Evolutionary conservation across 2,113 vertebrate genomes (phyloP).

Genomic region (Telmatochromis brichardi): DNA sequence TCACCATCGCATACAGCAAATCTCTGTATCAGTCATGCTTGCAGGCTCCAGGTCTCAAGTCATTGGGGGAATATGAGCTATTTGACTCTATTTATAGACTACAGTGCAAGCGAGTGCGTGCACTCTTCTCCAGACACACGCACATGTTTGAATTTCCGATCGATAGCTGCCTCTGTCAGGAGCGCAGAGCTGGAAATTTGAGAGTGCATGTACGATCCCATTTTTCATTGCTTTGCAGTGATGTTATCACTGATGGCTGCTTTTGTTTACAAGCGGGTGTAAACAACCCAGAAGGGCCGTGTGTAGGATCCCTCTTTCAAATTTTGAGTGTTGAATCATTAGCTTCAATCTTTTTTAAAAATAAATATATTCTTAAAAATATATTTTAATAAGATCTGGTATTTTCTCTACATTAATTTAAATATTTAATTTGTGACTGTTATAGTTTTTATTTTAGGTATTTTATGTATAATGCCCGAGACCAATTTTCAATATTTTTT

Average conservation of each 20-base stretch:
- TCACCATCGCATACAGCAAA: neutral
- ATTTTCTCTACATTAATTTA: neutral
- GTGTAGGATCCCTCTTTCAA: neutral
- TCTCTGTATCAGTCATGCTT: neutral
- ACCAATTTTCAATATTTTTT: neutral
- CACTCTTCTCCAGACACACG: neutral
- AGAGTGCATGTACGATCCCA: neutral
- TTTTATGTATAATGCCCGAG: fast-evolving
- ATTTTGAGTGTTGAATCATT: neutral
- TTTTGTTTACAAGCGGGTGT: neutral
- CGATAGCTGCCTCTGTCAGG: neutral
- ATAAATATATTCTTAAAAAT: neutral
- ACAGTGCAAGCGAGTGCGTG: neutral
- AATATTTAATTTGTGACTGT: neutral
- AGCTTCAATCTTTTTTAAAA: fast-evolving
- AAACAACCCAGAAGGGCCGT: neutral
- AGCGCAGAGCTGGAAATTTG: neutral
- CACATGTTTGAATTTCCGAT: neutral
- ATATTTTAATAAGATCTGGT: neutral
- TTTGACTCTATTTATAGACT: slow-evolving; percentile 21
- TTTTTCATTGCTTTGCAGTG: neutral
- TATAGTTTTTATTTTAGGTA: neutral
- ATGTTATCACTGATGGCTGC: neutral
- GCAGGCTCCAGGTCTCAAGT: neutral
- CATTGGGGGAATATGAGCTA: neutral